phyloP scores from a whole-genome alignment of 2,113 vertebrate genomes.

The Eulemur macaco region DNA sequence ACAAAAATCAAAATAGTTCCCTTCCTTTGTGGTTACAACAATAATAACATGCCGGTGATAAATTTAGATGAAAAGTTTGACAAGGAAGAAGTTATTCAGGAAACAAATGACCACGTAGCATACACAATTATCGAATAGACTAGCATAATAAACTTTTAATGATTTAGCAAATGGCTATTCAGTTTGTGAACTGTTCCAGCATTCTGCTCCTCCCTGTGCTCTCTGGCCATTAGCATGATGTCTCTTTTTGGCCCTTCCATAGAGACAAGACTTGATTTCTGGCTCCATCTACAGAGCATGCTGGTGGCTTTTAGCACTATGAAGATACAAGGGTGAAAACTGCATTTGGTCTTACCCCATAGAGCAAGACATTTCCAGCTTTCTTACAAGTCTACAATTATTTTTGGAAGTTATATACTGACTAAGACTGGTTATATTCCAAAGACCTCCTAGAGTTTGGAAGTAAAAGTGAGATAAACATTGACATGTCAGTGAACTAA shows the following conservation, averaged over 20 bases:
- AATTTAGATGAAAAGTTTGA: not conserved
- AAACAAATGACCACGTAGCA: not conserved
- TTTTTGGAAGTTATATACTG: conserved; percentile 42
- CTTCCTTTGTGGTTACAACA: not conserved
- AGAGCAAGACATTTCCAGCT: not conserved
- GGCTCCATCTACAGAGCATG: not conserved
- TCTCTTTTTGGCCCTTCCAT: not conserved
- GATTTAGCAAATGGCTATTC: not conserved
- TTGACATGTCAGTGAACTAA: conserved; percentile 20
- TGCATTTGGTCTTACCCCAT: not conserved
- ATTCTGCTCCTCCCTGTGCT: not conserved
- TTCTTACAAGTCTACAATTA: not conserved
- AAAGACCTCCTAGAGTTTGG: conserved; percentile 37
- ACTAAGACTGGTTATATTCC: conserved; percentile 33
- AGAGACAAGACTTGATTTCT: not conserved
- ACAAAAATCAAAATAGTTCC: not conserved
- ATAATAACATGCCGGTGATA: not conserved
- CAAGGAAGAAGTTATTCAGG: not conserved
- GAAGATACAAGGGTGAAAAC: not conserved
- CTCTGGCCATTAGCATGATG: not conserved
- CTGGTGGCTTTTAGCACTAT: not conserved
- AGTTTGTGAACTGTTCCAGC: not conserved
- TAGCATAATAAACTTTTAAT: not conserved
- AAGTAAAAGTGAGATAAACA: conserved; percentile 38
- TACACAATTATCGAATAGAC: not conserved